These are phyloP conservation scores for Epinephelus lanceolatus DNA, from an alignment of 2,113 vertebrate genomes.

Conservation along the genomic window DNA sequence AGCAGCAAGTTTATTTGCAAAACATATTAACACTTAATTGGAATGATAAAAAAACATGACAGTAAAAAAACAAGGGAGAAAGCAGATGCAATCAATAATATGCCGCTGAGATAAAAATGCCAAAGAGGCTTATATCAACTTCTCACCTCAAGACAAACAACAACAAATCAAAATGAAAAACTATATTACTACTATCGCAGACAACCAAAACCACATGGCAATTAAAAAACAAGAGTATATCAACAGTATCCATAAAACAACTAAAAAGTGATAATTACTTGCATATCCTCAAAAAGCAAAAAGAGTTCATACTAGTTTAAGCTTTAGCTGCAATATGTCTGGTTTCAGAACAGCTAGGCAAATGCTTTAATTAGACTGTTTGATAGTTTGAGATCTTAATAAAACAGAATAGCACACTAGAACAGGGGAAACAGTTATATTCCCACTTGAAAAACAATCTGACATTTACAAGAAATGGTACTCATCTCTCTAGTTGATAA, in stretches of 20 bases:
- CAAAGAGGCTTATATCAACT: slow-evolving; percentile 31
- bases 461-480: slow-evolving; percentile 56
- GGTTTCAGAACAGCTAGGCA: neutral
- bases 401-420: slow-evolving; percentile 26
- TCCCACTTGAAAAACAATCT: slow-evolving; percentile 46
- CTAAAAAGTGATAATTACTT: neutral
- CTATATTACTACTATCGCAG: neutral
- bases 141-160: slow-evolving; percentile 32
- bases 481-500: slow-evolving; percentile 35
- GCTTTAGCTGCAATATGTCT: neutral
- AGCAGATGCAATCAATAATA: slow-evolving; percentile 22
- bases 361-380: neutral
- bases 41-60: slow-evolving; percentile 11
- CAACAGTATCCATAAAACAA: neutral
- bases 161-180: slow-evolving; percentile 6
- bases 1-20: slow-evolving; percentile 40
- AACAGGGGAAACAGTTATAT: slow-evolving; percentile 28
- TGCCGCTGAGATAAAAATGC: slow-evolving; percentile 7
- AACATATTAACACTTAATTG: slow-evolving; percentile 14
- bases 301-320: neutral
- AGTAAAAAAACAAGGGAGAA: neutral
- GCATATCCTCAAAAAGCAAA: neutral
- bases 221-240: neutral
- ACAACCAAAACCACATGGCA: neutral
- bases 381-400: slow-evolving; percentile 35